Conservation (phyloP, 2,888 invertebrate genomes). For the Scaptomyza flava region DNA sequence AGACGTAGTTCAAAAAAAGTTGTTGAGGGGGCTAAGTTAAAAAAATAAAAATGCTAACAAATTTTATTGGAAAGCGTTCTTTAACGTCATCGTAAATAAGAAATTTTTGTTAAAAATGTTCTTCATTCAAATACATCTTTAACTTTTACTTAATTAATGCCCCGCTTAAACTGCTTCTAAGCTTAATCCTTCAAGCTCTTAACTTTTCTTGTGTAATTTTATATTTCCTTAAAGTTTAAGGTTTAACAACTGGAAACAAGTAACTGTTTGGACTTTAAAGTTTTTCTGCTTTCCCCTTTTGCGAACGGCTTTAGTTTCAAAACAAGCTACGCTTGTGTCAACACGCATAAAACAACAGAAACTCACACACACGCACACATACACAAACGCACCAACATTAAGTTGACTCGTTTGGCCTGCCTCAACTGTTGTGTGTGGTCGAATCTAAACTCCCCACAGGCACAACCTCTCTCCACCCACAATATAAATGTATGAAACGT, state of each 20-base stretch:
- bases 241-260: not conserved
- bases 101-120: no score
- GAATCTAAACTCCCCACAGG: slow-evolving; percentile 13
- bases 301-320: not conserved
- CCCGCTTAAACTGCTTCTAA: no score
- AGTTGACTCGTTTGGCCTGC: slow-evolving; percentile 49
- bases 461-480: slow-evolving; percentile 10
- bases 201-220: no score
- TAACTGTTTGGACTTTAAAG: not conserved
- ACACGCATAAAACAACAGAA: slow-evolving; percentile 28
- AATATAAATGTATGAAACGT: slow-evolving; percentile 42
- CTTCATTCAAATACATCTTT: no score
- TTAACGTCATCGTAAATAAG: no score
- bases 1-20: slow-evolving; percentile 4
- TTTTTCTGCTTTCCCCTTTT: not conserved
- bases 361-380: slow-evolving; percentile 14
- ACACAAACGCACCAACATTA: slow-evolving; percentile 11
- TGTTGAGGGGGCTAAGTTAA: not conserved
- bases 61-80: no score
- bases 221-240: no score
- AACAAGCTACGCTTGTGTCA: slow-evolving; percentile 59
- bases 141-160: no score
- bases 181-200: no score
- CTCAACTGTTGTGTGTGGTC: slow-evolving; percentile 58
- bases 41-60: not conserved